phyloP scores from a whole-genome alignment of 2,888 invertebrate genomes.

The Arge pagana region DNA sequence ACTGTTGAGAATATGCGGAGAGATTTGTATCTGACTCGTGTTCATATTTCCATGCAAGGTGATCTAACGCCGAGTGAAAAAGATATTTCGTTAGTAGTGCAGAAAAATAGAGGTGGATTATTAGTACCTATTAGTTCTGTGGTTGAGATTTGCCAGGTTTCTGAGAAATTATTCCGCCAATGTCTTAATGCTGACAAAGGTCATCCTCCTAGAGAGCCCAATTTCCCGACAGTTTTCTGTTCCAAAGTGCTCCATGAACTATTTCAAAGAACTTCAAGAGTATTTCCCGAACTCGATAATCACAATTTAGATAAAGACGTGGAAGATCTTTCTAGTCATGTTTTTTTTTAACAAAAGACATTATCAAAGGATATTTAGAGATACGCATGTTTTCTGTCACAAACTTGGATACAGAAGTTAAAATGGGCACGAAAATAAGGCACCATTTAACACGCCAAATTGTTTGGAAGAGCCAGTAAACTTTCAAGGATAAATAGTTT shows the following conservation, averaged over 20 bases:
- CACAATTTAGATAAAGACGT: background rate
- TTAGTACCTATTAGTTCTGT: background rate
- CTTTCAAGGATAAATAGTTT: no score
- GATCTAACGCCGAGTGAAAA: background rate
- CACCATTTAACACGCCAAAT: conserved; percentile 2
- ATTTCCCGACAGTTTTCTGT: background rate
- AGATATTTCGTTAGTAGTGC: background rate
- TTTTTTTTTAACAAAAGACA: conserved; percentile 2
- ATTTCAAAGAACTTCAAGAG: background rate
- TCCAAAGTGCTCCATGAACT: background rate
- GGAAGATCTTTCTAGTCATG: background rate
- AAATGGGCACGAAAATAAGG: background rate
- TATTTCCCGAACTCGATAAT: background rate
- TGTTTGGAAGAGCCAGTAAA: conserved; percentile 5
- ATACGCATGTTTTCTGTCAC: conserved; percentile 3
- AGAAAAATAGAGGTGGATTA: background rate
- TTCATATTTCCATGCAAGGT: background rate
- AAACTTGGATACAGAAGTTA: conserved; percentile 1
- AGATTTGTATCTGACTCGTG: background rate
- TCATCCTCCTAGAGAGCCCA: background rate
- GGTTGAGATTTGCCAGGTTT: background rate
- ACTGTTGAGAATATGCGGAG: background rate
- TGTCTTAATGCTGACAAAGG: background rate
- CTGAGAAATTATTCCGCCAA: conserved; percentile 1
- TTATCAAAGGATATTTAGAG: background rate